These are phyloP conservation scores for Tauraco hartlaubi DNA, from an alignment of 2,797 vertebrate genomes.

Conservation along the genomic window DNA sequence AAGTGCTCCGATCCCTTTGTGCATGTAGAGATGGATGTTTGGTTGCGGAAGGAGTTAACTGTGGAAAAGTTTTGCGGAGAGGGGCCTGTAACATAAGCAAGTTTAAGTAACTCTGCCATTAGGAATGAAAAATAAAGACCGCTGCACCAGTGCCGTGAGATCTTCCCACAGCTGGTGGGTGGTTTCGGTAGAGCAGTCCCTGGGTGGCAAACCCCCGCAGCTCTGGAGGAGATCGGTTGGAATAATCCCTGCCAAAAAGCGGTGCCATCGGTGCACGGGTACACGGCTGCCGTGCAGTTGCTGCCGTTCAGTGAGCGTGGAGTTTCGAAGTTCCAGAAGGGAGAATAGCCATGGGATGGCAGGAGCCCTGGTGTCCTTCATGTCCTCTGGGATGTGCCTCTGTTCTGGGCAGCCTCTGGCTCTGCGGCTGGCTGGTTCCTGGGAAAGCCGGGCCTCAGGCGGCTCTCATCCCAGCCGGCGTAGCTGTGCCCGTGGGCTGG, in stretches of 20 bases:
- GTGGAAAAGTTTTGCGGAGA: background rate
- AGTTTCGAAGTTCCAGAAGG: background rate
- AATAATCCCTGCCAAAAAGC: background rate
- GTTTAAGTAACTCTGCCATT: background rate
- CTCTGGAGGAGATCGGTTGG: background rate
- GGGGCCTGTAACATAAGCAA: background rate
- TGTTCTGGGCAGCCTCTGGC: background rate
- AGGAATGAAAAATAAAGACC: background rate
- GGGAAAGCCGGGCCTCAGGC: background rate
- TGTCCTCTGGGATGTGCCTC: background rate
- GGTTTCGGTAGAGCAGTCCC: background rate
- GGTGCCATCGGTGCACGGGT: fast-evolving
- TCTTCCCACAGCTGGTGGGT: background rate
- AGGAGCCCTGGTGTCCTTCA: background rate
- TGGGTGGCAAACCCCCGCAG: background rate
- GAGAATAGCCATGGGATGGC: background rate
- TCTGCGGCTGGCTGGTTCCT: background rate
- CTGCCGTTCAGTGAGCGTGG: background rate
- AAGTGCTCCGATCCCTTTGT: fast-evolving
- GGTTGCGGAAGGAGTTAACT: background rate
- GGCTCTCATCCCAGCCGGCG: fast-evolving
- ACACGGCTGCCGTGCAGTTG: fast-evolving
- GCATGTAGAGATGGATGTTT: fast-evolving
- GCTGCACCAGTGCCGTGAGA: background rate
- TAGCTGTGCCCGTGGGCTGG: background rate